These are phyloP conservation scores for Smutsia gigantea DNA, from an alignment of 2,797 vertebrate species.

Conservation along the genomic window DNA sequence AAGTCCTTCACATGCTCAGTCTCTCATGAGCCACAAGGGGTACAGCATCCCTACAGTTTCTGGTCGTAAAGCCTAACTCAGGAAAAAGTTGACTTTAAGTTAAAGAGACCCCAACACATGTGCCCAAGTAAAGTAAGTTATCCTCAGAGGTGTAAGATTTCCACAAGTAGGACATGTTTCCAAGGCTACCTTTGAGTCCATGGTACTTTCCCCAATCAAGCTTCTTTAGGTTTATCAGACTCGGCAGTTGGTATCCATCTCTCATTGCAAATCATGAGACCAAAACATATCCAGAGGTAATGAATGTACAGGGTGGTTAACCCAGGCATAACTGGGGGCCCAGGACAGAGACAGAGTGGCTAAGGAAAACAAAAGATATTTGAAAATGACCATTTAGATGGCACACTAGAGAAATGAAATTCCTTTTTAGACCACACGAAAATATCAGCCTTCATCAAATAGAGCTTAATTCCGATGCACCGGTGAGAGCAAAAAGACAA, in stretches of 20 bases:
- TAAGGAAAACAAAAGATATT: neutral
- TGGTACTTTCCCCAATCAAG: accelerated
- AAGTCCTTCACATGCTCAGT: accelerated
- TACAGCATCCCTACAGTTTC: neutral
- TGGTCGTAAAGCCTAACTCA: accelerated
- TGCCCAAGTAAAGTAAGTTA: neutral
- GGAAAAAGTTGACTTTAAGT: neutral
- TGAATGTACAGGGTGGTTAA: neutral
- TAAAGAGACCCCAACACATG: neutral
- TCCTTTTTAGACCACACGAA: neutral
- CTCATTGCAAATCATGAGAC: neutral
- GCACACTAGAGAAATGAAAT: neutral
- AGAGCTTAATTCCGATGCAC: neutral
- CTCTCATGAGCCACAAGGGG: neutral
- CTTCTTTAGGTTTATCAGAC: neutral
- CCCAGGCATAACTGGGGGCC: too few species aligned
- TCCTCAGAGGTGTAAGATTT: neutral
- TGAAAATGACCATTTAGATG: neutral
- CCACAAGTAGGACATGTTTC: neutral
- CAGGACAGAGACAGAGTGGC: neutral
- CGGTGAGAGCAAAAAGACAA: neutral
- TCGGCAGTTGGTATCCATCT: neutral
- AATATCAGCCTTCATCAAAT: neutral
- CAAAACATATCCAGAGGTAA: neutral
- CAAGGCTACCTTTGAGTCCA: neutral